phyloP scores from a whole-genome alignment of 2,797 vertebrate genomes.

The Coilia nasus region DNA sequence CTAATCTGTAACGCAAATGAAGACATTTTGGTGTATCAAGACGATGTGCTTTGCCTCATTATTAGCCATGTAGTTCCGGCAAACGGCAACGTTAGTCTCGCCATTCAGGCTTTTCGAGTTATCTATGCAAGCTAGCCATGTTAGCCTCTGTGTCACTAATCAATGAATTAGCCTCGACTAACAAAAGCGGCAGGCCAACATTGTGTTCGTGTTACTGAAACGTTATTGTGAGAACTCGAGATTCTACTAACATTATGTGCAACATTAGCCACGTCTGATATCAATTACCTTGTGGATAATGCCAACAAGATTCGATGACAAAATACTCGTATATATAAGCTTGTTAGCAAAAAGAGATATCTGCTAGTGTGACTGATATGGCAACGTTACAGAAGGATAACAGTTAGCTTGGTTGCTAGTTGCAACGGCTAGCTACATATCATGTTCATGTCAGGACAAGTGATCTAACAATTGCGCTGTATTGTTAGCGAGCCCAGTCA shows the following conservation, averaged over 20 bases:
- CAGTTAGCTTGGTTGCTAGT: not conserved
- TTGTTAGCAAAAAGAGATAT: not conserved
- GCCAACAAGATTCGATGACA: not conserved
- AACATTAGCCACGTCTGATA: not conserved
- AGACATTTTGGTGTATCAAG: not conserved
- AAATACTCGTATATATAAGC: not conserved
- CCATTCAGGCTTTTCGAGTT: conserved; percentile 23
- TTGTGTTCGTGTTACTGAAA: not conserved
- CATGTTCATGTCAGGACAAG: conserved; percentile 15
- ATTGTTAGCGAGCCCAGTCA: not conserved
- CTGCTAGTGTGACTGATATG: too few relatives aligned
- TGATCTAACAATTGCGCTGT: not conserved
- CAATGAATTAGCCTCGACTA: conserved; percentile 20
- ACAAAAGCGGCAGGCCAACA: conserved; percentile 23
- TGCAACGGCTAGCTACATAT: not conserved
- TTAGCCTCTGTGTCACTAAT: conserved; percentile 14
- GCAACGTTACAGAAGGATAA: too few relatives aligned
- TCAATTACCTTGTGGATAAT: not conserved
- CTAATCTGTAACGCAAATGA: not conserved
- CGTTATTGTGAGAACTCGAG: not conserved
- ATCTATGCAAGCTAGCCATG: conserved; percentile 1
- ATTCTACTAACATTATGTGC: not conserved
- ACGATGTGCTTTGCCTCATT: not conserved
- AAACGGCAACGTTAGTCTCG: conserved; percentile 22
- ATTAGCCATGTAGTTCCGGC: not conserved